Percentiles rank a stretch among this genome's conserved stretches.
Evolutionary conservation across 2,888 invertebrate species (phyloP).

Genomic region (Cristatella mucedo): DNA sequence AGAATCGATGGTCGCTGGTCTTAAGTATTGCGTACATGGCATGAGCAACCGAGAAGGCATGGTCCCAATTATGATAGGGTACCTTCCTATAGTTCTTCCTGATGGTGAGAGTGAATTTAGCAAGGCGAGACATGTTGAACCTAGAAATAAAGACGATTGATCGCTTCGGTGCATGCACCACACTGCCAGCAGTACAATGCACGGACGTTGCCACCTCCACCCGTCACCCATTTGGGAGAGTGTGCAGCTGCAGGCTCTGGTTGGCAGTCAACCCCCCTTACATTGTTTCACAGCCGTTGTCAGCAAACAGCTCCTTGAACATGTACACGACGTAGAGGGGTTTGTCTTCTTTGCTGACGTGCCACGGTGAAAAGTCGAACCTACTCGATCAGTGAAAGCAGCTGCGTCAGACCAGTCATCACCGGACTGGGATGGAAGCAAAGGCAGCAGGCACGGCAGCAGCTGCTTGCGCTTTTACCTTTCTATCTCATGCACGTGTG

Average conservation of each 20-base stretch:
- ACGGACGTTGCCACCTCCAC: no score
- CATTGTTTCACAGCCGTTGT: no score
- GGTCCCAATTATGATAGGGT: slow-evolving; percentile 74
- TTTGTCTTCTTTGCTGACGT: slow-evolving; percentile 54
- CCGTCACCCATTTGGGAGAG: no score
- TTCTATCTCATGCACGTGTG: no score
- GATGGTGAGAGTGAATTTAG: slow-evolving; percentile 61
- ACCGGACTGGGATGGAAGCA: no score
- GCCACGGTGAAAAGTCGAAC: slow-evolving; percentile 57
- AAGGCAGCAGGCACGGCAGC: no score
- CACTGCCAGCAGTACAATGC: no score
- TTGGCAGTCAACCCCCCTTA: no score
- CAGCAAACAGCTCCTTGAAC: slow-evolving; percentile 58
- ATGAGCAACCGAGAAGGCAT: slow-evolving; percentile 69
- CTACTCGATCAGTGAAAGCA: no score
- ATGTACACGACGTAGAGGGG: slow-evolving; percentile 56
- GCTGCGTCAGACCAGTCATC: no score
- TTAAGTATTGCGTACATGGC: slow-evolving; percentile 61
- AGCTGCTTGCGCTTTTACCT: no score
- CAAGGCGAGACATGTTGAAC: slow-evolving; percentile 53
- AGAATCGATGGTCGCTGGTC: slow-evolving; percentile 44
- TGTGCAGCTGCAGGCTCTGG: no score
- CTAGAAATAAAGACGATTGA: slow-evolving; percentile 25
- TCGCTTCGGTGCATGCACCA: neutral
- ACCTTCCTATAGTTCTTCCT: slow-evolving; percentile 67